These are phyloP conservation scores for Ditylenchus dipsaci DNA, from an alignment of 1,140 invertebrate species.

Conservation along the genomic window DNA sequence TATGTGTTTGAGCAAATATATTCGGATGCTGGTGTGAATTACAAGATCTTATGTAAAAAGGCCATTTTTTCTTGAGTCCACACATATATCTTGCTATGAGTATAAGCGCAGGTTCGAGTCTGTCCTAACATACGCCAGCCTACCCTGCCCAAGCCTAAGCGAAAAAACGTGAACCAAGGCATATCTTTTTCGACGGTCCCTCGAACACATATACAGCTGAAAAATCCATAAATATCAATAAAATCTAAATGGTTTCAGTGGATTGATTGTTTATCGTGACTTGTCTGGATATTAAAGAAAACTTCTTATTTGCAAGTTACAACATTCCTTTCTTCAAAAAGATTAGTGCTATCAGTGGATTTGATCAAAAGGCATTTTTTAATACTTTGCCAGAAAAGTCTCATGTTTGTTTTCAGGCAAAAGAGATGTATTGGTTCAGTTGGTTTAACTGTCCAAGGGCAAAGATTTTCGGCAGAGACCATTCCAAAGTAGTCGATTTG, in stretches of 20 bases:
- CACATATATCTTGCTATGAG: background rate
- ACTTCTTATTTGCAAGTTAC: slow-evolving; percentile 73
- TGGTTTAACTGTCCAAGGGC: slow-evolving; percentile 68
- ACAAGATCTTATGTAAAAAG: too few species aligned
- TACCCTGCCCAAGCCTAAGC: too few species aligned
- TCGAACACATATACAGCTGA: too few species aligned
- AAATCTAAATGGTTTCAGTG: slow-evolving; percentile 3
- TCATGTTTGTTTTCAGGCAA: slow-evolving; percentile 8
- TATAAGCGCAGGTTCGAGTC: too few species aligned
- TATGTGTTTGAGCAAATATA: too few species aligned
- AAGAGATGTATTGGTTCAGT: slow-evolving; percentile 66
- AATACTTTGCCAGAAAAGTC: background rate
- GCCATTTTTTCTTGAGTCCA: too few species aligned
- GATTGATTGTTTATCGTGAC: slow-evolving; percentile 62
- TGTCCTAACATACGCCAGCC: too few species aligned
- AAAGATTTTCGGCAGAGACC: slow-evolving; percentile 67
- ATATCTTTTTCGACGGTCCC: too few species aligned
- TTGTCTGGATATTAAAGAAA: slow-evolving; percentile 68
- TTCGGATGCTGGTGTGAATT: too few species aligned
- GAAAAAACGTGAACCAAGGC: too few species aligned
- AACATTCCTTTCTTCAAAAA: slow-evolving; percentile 73
- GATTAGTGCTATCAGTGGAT: slow-evolving; percentile 66
- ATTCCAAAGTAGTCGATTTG: slow-evolving; percentile 63
- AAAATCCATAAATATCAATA: too few species aligned
- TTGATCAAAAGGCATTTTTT: slow-evolving; percentile 47